phyloP scores from a whole-genome alignment of 2,797 vertebrate genomes.

The Manis javanica region DNA sequence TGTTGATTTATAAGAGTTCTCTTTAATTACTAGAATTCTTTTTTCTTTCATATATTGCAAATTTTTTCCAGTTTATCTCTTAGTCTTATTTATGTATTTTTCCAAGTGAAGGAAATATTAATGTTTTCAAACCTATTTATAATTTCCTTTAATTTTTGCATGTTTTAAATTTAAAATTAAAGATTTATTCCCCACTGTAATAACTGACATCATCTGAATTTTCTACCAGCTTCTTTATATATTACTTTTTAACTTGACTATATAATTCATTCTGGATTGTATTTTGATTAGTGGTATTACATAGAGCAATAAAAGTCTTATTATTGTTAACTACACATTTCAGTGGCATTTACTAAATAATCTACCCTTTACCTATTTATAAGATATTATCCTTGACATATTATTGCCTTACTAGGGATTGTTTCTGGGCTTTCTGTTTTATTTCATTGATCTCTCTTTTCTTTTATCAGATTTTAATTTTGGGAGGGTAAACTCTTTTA shows the following conservation, averaged over 20 bases:
- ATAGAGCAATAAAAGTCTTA: neutral
- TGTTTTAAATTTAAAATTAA: neutral
- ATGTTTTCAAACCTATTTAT: neutral
- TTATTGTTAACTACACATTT: conserved; percentile 1
- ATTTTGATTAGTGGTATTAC: neutral
- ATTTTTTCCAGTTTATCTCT: neutral
- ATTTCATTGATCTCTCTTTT: conserved; percentile 12
- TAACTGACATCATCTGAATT: neutral
- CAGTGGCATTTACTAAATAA: neutral
- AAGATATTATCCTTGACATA: neutral
- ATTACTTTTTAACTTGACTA: conserved; percentile 25
- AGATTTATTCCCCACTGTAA: neutral
- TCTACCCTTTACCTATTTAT: neutral
- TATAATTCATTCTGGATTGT: neutral
- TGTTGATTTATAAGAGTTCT: neutral
- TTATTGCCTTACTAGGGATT: neutral
- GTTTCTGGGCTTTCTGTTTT: neutral
- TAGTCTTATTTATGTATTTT: neutral
- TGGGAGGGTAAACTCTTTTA: neutral
- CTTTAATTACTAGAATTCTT: neutral
- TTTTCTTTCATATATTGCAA: neutral
- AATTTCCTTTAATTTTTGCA: neutral
- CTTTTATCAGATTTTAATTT: neutral
- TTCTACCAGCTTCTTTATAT: neutral
- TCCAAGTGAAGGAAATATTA: neutral